phyloP scores from a whole-genome alignment of 2,797 vertebrate genomes.

The Triplophysa yarkandensis region DNA sequence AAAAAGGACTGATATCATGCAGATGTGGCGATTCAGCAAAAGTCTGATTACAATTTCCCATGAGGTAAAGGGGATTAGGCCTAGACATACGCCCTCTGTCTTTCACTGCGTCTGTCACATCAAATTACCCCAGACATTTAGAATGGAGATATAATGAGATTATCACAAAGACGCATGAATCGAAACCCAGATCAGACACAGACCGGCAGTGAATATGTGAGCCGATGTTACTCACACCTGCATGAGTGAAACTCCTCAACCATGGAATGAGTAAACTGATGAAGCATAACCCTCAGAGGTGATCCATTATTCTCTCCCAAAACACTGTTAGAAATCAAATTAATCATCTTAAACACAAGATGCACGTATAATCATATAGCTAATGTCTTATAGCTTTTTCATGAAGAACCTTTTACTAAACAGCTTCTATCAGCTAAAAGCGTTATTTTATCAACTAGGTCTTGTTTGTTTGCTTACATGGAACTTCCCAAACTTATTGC shows the following conservation, averaged over 20 bases:
- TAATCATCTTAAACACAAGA: background rate
- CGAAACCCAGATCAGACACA: constrained; percentile 40
- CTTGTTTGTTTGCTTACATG: too few species aligned
- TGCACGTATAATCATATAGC: background rate
- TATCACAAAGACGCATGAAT: constrained; percentile 51
- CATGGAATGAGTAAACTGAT: constrained; percentile 29
- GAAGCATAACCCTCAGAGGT: constrained; percentile 14
- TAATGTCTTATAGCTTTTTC: background rate
- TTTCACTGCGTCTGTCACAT: constrained; percentile 33
- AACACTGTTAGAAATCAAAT: background rate
- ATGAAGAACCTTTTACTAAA: too few species aligned
- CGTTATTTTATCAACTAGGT: too few species aligned
- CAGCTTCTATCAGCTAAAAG: too few species aligned
- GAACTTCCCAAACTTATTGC: too few species aligned
- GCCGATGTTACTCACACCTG: constrained; percentile 31
- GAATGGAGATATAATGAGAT: constrained; percentile 52
- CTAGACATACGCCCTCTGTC: constrained; percentile 1
- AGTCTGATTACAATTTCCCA: constrained; percentile 24
- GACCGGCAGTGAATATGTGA: constrained; percentile 31
- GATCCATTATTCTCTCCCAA: constrained; percentile 5
- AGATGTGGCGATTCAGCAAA: constrained; percentile 20
- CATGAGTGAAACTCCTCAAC: constrained; percentile 31
- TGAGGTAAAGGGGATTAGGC: background rate
- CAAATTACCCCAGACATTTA: constrained; percentile 31
- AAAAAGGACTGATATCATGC: constrained; percentile 17